Percentiles rank a stretch among this genome's conserved stretches.
Conservation (phyloP, 2,113 vertebrate genomes). For the Physeter macrocephalus region DNA sequence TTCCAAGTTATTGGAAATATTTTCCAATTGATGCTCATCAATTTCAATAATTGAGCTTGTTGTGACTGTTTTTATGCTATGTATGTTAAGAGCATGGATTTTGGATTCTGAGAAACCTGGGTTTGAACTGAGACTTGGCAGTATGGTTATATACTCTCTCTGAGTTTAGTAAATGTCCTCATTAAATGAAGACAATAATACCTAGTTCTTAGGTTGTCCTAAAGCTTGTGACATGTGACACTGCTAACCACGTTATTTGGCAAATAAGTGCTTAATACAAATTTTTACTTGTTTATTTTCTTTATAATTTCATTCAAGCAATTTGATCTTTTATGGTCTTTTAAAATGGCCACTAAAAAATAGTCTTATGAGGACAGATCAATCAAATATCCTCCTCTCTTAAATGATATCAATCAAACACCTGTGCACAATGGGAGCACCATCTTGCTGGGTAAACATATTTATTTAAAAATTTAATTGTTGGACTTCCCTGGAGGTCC, state of each 20-base stretch:
- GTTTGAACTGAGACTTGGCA: neutral
- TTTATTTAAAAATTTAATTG: neutral
- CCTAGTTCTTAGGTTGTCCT: neutral
- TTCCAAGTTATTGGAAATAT: neutral
- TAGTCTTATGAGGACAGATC: neutral
- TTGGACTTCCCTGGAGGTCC: neutral
- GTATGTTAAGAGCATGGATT: neutral
- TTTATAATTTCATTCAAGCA: neutral
- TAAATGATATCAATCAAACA: neutral
- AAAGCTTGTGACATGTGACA: neutral
- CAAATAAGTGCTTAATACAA: neutral
- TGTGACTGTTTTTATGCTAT: neutral
- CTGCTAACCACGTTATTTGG: neutral
- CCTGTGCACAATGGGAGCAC: rapidly evolving
- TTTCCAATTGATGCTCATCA: neutral
- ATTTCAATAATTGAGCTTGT: neutral
- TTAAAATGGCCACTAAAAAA: neutral
- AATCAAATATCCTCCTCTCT: neutral
- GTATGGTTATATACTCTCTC: neutral
- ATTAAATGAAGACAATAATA: neutral
- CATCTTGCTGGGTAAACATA: neutral
- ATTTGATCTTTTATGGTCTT: neutral
- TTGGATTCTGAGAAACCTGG: neutral
- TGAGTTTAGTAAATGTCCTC: neutral
- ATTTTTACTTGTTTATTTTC: neutral